These are phyloP conservation scores for Leptobrachium ailaonicum DNA, from an alignment of 2,113 vertebrate genomes.

Conservation along the genomic window DNA sequence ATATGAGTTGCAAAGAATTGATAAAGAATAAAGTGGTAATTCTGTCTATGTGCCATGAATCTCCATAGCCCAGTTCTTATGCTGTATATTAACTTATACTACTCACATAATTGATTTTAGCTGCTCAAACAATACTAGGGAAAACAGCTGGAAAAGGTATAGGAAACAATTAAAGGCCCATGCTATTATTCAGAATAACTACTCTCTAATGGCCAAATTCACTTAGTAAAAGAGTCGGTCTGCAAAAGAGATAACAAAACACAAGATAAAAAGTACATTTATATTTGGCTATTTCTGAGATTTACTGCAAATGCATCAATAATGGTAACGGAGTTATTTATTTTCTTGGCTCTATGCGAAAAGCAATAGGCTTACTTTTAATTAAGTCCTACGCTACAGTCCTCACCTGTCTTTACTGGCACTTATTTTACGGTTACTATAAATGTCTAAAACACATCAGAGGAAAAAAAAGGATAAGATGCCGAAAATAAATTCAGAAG, in stretches of 20 bases:
- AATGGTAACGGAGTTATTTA: slow-evolving; percentile 72
- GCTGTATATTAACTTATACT: too few relatives aligned
- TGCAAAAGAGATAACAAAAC: slow-evolving; percentile 82
- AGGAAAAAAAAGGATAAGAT: too few relatives aligned
- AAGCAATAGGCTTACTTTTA: slow-evolving; percentile 61
- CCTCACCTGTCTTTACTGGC: slow-evolving; percentile 72
- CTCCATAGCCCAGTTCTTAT: too few relatives aligned
- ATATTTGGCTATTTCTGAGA: neutral
- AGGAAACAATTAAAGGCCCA: slow-evolving; percentile 77
- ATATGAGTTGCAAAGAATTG: too few relatives aligned
- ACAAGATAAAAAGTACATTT: slow-evolving; percentile 57
- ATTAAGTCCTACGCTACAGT: slow-evolving; percentile 55
- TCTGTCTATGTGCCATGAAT: too few relatives aligned
- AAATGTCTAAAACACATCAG: slow-evolving; percentile 6
- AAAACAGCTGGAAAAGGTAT: slow-evolving; percentile 76
- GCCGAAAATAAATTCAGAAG: neutral
- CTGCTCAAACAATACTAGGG: slow-evolving; percentile 41
- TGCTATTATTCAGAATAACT: slow-evolving; percentile 60
- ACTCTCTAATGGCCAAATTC: slow-evolving; percentile 45
- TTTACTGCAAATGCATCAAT: slow-evolving; percentile 63
- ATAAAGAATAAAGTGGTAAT: too few relatives aligned
- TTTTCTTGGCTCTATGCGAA: slow-evolving; percentile 73
- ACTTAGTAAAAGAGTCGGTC: slow-evolving; percentile 60
- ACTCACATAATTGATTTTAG: neutral
- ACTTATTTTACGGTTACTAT: slow-evolving; percentile 59